These are phyloP conservation scores for Tetragonula carbonaria DNA, from an alignment of 2,888 invertebrate species.

Conservation along the genomic window DNA sequence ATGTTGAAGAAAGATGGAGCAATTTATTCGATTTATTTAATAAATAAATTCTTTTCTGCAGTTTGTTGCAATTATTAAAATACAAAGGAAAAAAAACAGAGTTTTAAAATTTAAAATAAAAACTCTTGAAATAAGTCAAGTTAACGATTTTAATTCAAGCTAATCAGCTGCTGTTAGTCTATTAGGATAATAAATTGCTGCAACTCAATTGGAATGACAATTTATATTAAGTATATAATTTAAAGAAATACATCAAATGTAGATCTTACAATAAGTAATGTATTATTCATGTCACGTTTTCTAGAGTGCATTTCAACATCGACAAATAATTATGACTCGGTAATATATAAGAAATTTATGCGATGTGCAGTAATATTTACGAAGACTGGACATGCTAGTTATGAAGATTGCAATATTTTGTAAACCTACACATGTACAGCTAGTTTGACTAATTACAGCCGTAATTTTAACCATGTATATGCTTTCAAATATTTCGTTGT, in stretches of 20 bases:
- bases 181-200: constrained; percentile 53
- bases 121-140: constrained; percentile 30
- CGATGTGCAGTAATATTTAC: constrained; percentile 43
- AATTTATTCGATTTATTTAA: constrained; percentile 64
- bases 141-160: constrained; percentile 30
- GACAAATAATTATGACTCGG: constrained; percentile 30
- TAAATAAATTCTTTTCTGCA: constrained; percentile 47
- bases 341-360: constrained; percentile 28
- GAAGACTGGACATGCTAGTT: constrained; percentile 52
- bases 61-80: constrained; percentile 24
- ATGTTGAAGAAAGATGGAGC: constrained; percentile 31
- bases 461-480: constrained; percentile 44
- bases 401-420: constrained; percentile 55
- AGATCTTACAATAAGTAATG: constrained; percentile 18
- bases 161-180: constrained; percentile 43
- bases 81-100: background rate
- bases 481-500: constrained; percentile 41
- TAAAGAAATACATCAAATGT: constrained; percentile 36
- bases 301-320: constrained; percentile 40
- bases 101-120: constrained; percentile 20
- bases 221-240: constrained; percentile 39
- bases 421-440: constrained; percentile 61
- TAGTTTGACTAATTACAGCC: constrained; percentile 46
- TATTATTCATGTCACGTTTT: constrained; percentile 22
- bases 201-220: constrained; percentile 29